phyloP scores from a whole-genome alignment of 2,888 invertebrate species.

The Epirrita christyi region DNA sequence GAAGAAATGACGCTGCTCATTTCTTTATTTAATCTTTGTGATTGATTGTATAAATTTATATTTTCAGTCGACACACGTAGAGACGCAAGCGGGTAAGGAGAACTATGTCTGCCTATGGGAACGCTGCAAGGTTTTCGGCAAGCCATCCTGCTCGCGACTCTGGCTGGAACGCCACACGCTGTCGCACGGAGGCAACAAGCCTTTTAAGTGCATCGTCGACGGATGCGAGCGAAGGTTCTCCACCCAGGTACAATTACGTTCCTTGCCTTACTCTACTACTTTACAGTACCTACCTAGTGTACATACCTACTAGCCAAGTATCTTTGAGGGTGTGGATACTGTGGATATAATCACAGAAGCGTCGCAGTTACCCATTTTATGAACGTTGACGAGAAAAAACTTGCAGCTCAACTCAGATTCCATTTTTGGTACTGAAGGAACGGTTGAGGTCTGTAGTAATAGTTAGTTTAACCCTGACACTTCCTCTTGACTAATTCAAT shows the following conservation, averaged over 20 bases:
- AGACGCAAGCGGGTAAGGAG: constrained; percentile 92
- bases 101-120: constrained; percentile 97
- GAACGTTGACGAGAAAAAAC: too few species aligned
- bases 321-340: neutral
- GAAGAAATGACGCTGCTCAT: too few species aligned
- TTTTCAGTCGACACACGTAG: constrained; percentile 91
- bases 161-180: constrained; percentile 97
- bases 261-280: constrained; percentile 16
- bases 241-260: constrained; percentile 88
- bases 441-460: too few species aligned
- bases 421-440: too few species aligned
- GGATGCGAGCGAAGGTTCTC: constrained; percentile 95
- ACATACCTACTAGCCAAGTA: neutral
- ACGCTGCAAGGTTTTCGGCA: constrained; percentile 97
- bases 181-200: constrained; percentile 96
- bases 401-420: too few species aligned
- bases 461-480: neutral
- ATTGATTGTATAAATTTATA: neutral
- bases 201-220: constrained; percentile 97
- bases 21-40: neutral
- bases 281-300: too few species aligned
- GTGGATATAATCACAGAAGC: neutral
- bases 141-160: constrained; percentile 95
- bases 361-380: neutral
- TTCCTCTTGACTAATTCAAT: neutral